Conservation (phyloP, 2,888 invertebrate species). For the Pollenia griseotomentosa region DNA sequence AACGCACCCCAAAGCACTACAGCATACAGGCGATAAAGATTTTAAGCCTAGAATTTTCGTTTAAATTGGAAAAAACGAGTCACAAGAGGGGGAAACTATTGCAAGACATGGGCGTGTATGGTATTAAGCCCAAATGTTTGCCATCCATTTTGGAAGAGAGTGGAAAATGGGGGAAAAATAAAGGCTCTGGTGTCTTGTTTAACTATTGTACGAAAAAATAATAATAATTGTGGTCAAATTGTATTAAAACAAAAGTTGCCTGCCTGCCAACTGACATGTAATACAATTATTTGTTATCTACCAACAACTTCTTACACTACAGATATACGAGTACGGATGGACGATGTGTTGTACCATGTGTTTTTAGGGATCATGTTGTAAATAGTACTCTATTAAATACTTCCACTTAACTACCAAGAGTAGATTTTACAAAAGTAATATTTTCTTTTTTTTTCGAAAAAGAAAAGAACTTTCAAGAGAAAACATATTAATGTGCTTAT, state of each 20-base stretch:
- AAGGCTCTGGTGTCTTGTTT: neutral
- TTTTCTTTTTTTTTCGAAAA: neutral
- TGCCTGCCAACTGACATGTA: conserved; percentile 61
- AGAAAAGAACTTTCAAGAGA: conserved; percentile 8
- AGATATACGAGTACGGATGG: conserved; percentile 5
- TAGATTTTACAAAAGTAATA: conserved; percentile 25
- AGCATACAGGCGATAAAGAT: conserved; percentile 13
- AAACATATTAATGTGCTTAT: conserved; percentile 26
- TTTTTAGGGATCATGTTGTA: conserved; percentile 63
- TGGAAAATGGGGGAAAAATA: neutral
- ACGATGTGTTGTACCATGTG: conserved; percentile 61
- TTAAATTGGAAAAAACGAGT: conserved; percentile 16
- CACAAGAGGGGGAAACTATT: neutral
- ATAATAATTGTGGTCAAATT: conserved; percentile 68
- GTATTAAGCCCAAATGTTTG: conserved; percentile 48
- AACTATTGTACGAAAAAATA: conserved; percentile 1
- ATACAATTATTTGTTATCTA: conserved; percentile 71
- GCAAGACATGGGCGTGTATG: conserved; percentile 45
- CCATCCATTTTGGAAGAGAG: neutral
- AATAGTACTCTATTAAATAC: conserved; percentile 62
- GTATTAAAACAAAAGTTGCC: conserved; percentile 59
- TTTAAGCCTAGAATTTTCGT: conserved; percentile 55
- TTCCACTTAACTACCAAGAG: conserved; percentile 18
- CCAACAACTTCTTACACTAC: conserved; percentile 38
- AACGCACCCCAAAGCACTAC: neutral